These are phyloP conservation scores for Pogonophryne albipinna DNA, from an alignment of 2,797 vertebrate genomes.

Conservation along the genomic window DNA sequence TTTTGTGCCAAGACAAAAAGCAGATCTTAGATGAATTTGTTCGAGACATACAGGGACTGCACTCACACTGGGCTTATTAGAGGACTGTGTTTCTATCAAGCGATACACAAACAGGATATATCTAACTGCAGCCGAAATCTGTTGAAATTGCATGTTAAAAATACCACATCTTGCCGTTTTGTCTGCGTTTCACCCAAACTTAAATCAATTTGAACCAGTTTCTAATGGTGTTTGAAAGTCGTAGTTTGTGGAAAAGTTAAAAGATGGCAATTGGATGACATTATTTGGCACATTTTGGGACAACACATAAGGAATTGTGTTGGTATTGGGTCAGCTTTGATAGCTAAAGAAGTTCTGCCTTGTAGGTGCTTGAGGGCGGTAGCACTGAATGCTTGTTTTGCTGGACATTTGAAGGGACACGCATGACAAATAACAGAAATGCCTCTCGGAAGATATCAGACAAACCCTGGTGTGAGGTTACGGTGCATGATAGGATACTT, in stretches of 20 bases:
- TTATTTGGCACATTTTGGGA: neutral
- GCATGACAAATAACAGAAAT: no score
- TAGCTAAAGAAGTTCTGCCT: no score
- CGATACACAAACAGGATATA: neutral
- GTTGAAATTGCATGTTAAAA: neutral
- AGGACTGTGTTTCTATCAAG: neutral
- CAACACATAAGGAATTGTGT: neutral
- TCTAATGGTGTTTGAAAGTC: neutral
- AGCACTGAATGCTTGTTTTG: no score
- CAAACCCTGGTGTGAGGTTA: no score
- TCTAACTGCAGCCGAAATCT: slow-evolving; percentile 28
- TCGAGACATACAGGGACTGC: neutral
- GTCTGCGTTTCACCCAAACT: neutral
- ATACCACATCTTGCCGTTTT: slow-evolving; percentile 1
- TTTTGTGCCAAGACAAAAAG: slow-evolving; percentile 31
- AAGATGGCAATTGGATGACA: neutral
- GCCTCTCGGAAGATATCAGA: no score
- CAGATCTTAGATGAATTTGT: slow-evolving; percentile 27
- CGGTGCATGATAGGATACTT: neutral
- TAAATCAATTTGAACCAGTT: neutral
- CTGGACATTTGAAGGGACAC: no score
- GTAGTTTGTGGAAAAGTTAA: neutral
- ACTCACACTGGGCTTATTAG: neutral
- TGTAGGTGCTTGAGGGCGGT: no score
- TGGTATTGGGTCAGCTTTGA: no score